Conservation (phyloP, 2,797 vertebrate species). For the Sylvia borin region DNA sequence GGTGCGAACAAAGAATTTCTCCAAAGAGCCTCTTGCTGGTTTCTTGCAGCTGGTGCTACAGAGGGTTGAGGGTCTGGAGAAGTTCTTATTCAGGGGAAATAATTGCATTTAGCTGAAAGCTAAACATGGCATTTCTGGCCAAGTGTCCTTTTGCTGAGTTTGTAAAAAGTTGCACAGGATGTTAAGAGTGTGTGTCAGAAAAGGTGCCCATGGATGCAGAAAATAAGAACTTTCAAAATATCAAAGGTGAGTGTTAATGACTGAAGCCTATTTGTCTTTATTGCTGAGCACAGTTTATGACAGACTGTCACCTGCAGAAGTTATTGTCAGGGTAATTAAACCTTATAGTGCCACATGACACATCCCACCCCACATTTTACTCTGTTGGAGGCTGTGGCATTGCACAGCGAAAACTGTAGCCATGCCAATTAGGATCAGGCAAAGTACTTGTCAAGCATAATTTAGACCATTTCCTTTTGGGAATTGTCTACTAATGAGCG, state of each 20-base stretch:
- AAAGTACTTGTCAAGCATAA: background rate
- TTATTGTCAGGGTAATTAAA: constrained; percentile 6
- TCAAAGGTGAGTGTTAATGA: background rate
- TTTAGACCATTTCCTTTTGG: constrained; percentile 26
- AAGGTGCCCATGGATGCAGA: background rate
- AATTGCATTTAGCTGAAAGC: background rate
- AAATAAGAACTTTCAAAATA: background rate
- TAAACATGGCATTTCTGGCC: background rate
- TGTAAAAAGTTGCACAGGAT: background rate
- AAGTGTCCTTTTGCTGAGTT: background rate
- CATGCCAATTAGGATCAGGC: background rate
- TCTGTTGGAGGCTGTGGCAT: background rate
- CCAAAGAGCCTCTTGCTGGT: background rate
- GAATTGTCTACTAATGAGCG: background rate
- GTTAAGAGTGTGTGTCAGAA: background rate
- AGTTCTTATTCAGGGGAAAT: background rate
- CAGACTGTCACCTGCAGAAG: background rate
- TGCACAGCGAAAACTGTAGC: background rate
- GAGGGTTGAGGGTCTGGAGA: background rate
- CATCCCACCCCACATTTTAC: background rate
- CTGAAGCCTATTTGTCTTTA: background rate
- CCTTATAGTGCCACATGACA: background rate
- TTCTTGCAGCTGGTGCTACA: background rate
- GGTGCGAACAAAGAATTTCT: background rate
- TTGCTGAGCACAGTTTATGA: background rate